phyloP scores from a whole-genome alignment of 2,797 vertebrate genomes.

The Enoplosus armatus region DNA sequence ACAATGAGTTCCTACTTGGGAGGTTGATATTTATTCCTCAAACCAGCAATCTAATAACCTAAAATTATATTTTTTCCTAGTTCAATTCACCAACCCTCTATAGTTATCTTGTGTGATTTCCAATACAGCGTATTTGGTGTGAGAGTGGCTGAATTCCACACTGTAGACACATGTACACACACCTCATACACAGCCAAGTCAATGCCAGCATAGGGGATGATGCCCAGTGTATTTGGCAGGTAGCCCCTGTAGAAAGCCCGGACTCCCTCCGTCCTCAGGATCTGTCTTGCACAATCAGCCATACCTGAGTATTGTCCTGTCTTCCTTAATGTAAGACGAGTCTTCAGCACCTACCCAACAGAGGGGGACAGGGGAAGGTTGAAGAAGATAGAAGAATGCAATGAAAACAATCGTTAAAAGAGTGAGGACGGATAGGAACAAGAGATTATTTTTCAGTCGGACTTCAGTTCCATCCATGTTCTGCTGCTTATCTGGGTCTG shows the following conservation, averaged over 20 bases:
- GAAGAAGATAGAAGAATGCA: neutral
- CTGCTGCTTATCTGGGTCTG: neutral
- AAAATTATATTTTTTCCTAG: neutral
- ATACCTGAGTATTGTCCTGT: conserved; percentile 93
- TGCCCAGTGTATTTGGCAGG: conserved; percentile 94
- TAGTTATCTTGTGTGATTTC: neutral
- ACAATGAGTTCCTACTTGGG: neutral
- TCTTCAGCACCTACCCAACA: conserved; percentile 91
- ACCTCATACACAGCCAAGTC: conserved; percentile 96
- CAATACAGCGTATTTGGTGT: neutral
- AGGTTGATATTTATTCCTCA: neutral
- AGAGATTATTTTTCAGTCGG: neutral
- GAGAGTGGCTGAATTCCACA: neutral
- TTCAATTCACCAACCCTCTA: neutral
- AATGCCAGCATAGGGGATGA: conserved; percentile 96
- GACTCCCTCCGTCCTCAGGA: conserved; percentile 89
- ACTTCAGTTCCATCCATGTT: neutral
- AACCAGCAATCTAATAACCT: neutral
- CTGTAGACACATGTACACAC: conserved; percentile 15
- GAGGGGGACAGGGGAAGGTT: neutral
- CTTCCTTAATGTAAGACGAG: conserved; percentile 91
- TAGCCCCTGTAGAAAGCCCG: conserved; percentile 94
- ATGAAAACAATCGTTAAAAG: neutral
- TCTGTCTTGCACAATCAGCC: conserved; percentile 91
- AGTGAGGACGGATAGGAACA: neutral